A percentile compares a stretch with the other conserved stretches of the same genome.
Evolutionary conservation across 2,888 invertebrate species (phyloP).

Genomic region (Lamproptera curius): DNA sequence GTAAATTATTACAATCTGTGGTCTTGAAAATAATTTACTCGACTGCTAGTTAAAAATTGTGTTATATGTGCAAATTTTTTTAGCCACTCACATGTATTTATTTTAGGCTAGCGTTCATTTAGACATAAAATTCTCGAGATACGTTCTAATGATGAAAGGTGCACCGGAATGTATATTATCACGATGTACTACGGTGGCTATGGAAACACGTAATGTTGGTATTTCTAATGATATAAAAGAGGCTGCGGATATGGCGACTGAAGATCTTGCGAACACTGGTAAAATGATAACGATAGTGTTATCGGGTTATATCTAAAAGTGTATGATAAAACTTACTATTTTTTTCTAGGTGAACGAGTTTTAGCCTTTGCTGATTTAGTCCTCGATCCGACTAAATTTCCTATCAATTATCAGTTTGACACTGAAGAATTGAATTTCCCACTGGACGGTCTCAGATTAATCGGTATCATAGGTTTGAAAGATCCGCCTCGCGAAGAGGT

Average conservation of each 20-base stretch:
- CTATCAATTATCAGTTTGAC: constrained; percentile 92
- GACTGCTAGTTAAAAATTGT: too few species aligned
- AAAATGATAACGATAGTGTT: constrained; percentile 41
- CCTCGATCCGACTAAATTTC: constrained; percentile 91
- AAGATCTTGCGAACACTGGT: constrained; percentile 60
- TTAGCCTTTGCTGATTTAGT: constrained; percentile 93
- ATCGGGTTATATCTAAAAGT: not conserved
- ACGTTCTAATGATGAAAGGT: constrained; percentile 95
- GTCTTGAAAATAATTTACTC: too few species aligned
- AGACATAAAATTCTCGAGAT: constrained; percentile 86
- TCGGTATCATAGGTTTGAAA: constrained; percentile 97
- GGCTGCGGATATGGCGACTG: constrained; percentile 42
- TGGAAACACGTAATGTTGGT: constrained; percentile 85
- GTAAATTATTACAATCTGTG: too few species aligned
- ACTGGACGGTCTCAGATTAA: constrained; percentile 89
- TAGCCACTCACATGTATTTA: too few species aligned
- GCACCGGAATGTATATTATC: constrained; percentile 96
- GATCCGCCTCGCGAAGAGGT: constrained; percentile 88
- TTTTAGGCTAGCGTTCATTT: constrained; percentile 83
- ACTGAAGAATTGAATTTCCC: constrained; percentile 93
- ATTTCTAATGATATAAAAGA: constrained; percentile 44
- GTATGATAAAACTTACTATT: not conserved
- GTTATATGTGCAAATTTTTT: too few species aligned
- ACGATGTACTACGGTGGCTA: constrained; percentile 88
- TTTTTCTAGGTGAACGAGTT: constrained; percentile 90